Evolutionary conservation across 2,113 vertebrate species (phyloP).

Genomic region (Sphyrna mokarran): DNA sequence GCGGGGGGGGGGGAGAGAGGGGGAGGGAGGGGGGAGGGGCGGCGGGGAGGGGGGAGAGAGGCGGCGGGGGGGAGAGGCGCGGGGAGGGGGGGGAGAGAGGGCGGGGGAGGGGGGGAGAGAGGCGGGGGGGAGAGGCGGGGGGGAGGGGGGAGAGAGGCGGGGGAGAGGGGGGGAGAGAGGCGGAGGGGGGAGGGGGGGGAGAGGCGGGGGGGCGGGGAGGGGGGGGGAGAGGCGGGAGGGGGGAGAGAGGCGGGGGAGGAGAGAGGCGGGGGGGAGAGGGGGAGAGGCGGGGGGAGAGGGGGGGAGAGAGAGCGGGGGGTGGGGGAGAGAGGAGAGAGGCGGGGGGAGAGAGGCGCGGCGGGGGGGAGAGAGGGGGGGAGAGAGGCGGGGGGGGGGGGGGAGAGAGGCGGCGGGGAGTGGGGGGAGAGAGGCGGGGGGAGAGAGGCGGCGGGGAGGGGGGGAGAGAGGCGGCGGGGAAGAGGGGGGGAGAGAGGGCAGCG

Average conservation of each 20-base stretch:
- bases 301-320: neutral
- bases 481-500: neutral
- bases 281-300: neutral
- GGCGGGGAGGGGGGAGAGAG: neutral
- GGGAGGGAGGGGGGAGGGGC: too few species aligned
- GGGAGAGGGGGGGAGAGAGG: neutral
- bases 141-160: neutral
- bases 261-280: neutral
- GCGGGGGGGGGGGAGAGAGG: neutral
- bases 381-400: too few species aligned
- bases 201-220: neutral
- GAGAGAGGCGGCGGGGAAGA: neutral
- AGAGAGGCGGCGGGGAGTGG: neutral
- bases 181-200: accelerated
- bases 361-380: neutral
- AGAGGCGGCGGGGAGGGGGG: too few species aligned
- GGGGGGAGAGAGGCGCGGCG: neutral
- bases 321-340: neutral
- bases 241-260: neutral
- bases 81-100: too few species aligned
- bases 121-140: accelerated
- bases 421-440: neutral
- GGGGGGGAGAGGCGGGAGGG: neutral
- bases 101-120: accelerated
- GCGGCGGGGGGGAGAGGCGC: accelerated